Evolutionary conservation across 2,888 invertebrate genomes (phyloP).

Genomic region (Amphimallon solstitiale): DNA sequence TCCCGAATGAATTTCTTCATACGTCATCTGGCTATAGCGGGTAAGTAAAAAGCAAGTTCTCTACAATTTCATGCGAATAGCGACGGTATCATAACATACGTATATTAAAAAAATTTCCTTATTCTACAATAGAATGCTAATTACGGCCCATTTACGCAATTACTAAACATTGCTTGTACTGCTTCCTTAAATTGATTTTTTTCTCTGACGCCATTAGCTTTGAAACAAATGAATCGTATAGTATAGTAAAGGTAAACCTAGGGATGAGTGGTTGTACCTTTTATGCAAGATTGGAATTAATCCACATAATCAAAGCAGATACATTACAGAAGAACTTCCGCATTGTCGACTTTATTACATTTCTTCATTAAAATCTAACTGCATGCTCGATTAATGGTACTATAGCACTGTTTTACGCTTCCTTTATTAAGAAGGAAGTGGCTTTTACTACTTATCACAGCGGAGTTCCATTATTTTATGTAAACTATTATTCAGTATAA

Average conservation of each 20-base stretch:
- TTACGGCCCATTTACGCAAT: not conserved
- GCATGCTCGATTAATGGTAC: too few species aligned
- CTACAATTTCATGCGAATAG: not conserved
- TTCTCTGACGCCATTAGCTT: not conserved
- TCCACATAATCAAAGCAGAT: too few species aligned
- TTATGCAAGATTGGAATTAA: too few species aligned
- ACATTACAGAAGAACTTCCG: too few species aligned
- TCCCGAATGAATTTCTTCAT: slow-evolving; percentile 80
- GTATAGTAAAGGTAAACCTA: not conserved
- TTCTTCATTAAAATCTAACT: too few species aligned
- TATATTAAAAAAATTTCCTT: slow-evolving; percentile 5
- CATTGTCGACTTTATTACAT: too few species aligned
- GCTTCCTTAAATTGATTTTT: not conserved
- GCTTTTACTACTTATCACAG: too few species aligned
- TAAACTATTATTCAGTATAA: too few species aligned
- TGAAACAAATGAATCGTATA: not conserved
- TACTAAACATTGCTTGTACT: not conserved
- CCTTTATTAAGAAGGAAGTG: too few species aligned
- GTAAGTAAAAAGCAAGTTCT: slow-evolving; percentile 60
- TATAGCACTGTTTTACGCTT: too few species aligned
- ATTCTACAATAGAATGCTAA: not conserved
- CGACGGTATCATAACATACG: not conserved
- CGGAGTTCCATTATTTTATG: too few species aligned
- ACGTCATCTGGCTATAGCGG: slow-evolving; percentile 74
- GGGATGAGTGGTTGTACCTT: not conserved